Evolutionary conservation across 2,888 invertebrate species (phyloP).

Genomic region (Pollenia griseotomentosa): DNA sequence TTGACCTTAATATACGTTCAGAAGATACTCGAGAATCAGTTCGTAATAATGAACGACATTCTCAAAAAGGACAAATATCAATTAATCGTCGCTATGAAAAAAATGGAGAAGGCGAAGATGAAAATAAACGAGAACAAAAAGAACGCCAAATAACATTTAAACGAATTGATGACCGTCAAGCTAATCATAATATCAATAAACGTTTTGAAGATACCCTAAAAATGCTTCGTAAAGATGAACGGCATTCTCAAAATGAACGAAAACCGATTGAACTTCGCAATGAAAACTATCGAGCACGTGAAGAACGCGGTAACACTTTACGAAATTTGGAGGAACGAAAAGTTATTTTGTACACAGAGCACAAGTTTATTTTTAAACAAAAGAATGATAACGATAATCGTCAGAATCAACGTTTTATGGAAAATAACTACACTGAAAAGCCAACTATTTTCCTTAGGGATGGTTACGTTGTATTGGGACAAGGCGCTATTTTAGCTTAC

Average conservation of each 20-base stretch:
- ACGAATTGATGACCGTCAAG: neutral
- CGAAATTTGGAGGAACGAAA: neutral
- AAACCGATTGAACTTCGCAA: neutral
- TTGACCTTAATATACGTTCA: neutral
- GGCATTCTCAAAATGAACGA: too few species aligned
- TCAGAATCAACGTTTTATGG: neutral
- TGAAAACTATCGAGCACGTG: neutral
- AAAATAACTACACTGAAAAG: slow-evolving; percentile 16
- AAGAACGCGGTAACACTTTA: neutral
- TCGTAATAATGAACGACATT: neutral
- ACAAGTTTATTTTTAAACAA: neutral
- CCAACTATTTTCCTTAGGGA: slow-evolving; percentile 48
- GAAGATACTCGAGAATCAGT: neutral
- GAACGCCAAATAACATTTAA: too few species aligned
- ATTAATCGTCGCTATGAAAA: too few species aligned
- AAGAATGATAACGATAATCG: neutral
- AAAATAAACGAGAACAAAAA: too few species aligned
- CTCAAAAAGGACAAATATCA: too few species aligned
- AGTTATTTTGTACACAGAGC: neutral
- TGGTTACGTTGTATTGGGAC: slow-evolving; percentile 69
- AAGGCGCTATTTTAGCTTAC: slow-evolving; percentile 73
- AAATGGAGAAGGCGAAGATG: too few species aligned
- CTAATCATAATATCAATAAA: neutral
- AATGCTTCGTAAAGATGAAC: too few species aligned
- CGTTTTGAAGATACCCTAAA: neutral